Base-by-base conservation (phyloP, 2,797 vertebrate species). In the Mallotus villosus region DNA sequence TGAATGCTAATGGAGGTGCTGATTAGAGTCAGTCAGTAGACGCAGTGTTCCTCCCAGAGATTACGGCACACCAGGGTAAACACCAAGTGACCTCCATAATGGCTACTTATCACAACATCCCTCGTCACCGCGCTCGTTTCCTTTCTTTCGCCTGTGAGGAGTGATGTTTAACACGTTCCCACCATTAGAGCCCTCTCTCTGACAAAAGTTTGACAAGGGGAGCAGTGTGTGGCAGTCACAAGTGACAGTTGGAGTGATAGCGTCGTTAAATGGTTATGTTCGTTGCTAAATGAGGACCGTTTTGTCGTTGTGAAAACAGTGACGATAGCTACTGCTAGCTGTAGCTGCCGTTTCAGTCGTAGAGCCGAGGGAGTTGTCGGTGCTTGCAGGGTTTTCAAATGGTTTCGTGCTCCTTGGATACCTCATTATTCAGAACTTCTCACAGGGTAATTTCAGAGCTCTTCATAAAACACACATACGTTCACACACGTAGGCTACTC, bases 71-170 rank as follows among this genome's bases (percentile, higher is more conserved):
- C 82, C 85, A 84, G 84, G 89, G 83, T 77, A 90, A 91, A 90
- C 88, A 92, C 76, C 71, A 66, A 85, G 83, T 87, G 84, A 91
- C 89, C 89, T 91, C 87, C 84, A 87, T 90, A 78, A 90, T 83
- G 81, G 81, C 88, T 81, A 85, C 88, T 91, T 87, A 90, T 90
- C 89, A 86, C 85, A 78, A 81, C 88, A 25, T 60, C 67, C 62
- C 71, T 66, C 64, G 19, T 57, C 69, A 14, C 49, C 81, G 78
- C 82, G 79, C 19, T 9, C 51, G 72, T 77, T 85, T 89, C 82
- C 84, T 85, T 87, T 89, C 81, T 84, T 21, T 53, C 29, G 11
- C n/a, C 9, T 37, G 17, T 34, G 29, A 86, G 85, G 87, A 81
- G 85, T 85, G 82, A 87, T 82, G 83, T 87, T 77, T 84, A 80